Evolutionary conservation across 2,113 vertebrate species (phyloP).

Genomic region (Sialia sialis): DNA sequence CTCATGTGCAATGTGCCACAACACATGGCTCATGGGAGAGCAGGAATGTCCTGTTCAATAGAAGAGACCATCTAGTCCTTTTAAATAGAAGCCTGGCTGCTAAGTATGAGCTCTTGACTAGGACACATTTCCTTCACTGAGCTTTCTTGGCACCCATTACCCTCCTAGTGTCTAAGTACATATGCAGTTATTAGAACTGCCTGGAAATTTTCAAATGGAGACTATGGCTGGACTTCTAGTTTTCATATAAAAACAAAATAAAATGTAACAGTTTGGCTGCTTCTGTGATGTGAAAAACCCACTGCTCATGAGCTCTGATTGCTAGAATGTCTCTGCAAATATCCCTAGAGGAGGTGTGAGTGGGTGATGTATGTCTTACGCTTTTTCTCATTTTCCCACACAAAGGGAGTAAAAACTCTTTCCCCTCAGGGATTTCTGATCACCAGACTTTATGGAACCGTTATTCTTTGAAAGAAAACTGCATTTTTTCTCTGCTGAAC

Average conservation of each 20-base stretch:
- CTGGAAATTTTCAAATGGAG: not conserved
- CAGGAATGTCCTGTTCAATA: not conserved
- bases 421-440: not conserved
- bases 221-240: not conserved
- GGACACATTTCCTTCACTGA: not conserved
- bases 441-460: not conserved
- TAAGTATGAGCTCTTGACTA: not conserved
- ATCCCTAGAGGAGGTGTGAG: not conserved
- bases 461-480: not conserved
- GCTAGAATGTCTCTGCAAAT: not conserved
- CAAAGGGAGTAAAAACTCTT: not conserved
- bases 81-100: not conserved
- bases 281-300: not conserved
- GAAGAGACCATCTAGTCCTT: not conserved
- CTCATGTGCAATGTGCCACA: not conserved
- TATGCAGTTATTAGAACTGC: not conserved
- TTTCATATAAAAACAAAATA: not conserved
- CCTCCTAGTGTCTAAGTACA: not conserved
- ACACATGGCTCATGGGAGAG: not conserved
- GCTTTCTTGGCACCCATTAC: not conserved
- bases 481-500: not conserved
- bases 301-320: not conserved
- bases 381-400: not conserved
- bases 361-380: not conserved
- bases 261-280: not conserved